Conservation (phyloP, 1,140 invertebrate genomes). For the Dendrolimus kikuchii region DNA sequence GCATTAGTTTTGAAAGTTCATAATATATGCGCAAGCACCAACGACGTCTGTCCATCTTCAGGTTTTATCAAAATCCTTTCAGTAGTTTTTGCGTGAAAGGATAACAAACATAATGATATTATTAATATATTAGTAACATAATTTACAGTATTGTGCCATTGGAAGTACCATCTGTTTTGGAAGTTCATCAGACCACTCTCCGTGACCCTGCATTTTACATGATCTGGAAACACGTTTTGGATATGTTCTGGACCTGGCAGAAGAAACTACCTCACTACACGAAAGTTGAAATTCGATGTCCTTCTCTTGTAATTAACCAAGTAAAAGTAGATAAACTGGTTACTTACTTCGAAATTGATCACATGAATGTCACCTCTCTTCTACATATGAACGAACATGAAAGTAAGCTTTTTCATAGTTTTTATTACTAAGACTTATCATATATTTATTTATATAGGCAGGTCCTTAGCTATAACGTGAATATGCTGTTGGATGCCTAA, state of each 20-base stretch:
- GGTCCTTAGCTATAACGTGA: too few relatives aligned
- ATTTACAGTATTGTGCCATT: conserved; percentile 31
- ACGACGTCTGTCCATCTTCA: too few relatives aligned
- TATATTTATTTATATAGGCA: too few relatives aligned
- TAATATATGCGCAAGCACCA: too few relatives aligned
- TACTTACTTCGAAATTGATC: conserved; percentile 75
- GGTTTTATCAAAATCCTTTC: too few relatives aligned
- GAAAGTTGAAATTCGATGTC: conserved; percentile 73
- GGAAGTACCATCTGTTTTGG: conserved; percentile 68
- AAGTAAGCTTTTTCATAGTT: conserved; percentile 31
- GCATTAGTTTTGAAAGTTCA: too few relatives aligned
- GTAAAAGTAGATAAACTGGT: conserved; percentile 75
- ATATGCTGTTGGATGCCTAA: too few relatives aligned
- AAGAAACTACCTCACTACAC: conserved; percentile 66
- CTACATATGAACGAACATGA: conserved; percentile 42
- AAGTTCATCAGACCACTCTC: conserved; percentile 73
- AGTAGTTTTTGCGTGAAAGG: too few relatives aligned
- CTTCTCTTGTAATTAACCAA: conserved; percentile 76
- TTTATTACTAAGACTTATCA: too few relatives aligned
- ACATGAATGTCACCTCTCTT: conserved; percentile 72
- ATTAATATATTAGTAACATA: not conserved
- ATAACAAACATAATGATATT: not conserved
- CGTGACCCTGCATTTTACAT: conserved; percentile 80
- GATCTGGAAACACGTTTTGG: conserved; percentile 77
- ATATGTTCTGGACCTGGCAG: conserved; percentile 72